A percentile compares a stretch with the other conserved stretches of the same genome.
Evolutionary conservation across 53 echinoderm and acorn worm species (phyloP).

Genomic region (Paracentrotus lividus): DNA sequence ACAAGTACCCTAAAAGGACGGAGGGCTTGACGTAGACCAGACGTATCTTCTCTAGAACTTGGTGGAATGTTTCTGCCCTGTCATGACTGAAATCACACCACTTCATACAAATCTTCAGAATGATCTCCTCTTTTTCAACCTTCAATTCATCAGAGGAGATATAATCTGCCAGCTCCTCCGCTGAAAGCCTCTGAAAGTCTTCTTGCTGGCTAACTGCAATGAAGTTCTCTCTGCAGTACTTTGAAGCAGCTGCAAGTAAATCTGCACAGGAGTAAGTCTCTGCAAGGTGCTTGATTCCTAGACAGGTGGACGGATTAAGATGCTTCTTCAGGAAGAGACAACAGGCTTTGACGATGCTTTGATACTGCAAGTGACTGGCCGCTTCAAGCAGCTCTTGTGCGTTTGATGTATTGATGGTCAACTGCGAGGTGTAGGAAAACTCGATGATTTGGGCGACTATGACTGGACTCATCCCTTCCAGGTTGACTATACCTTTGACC

Average conservation of each 20-base stretch:
- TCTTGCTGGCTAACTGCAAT: slow-evolving; percentile 77
- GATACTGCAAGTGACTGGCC: slow-evolving; percentile 82
- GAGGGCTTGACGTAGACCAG: slow-evolving; percentile 75
- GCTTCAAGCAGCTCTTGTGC: slow-evolving; percentile 86
- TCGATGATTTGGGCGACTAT: slow-evolving; percentile 80
- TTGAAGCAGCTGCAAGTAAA: slow-evolving; percentile 69
- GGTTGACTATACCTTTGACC: slow-evolving; percentile 76
- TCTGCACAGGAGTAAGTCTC: slow-evolving; percentile 76
- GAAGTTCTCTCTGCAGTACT: slow-evolving; percentile 76
- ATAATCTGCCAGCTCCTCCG: slow-evolving; percentile 77
- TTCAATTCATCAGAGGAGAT: slow-evolving; percentile 78
- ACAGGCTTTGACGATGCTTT: slow-evolving; percentile 80
- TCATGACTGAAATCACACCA: slow-evolving; percentile 76
- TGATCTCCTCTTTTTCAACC: slow-evolving; percentile 75
- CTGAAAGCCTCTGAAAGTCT: slow-evolving; percentile 77
- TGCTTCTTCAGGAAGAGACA: slow-evolving; percentile 79
- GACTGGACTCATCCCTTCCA: slow-evolving; percentile 73
- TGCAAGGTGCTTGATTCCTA: slow-evolving; percentile 81
- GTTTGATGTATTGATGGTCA: slow-evolving; percentile 78
- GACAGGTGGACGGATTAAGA: slow-evolving; percentile 88
- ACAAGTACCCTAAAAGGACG: slow-evolving; percentile 73
- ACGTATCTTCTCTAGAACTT: slow-evolving; percentile 73
- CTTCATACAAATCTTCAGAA: slow-evolving; percentile 67
- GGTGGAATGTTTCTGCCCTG: slow-evolving; percentile 51
- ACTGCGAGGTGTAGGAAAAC: slow-evolving; percentile 84